Evolutionary conservation across 2,888 invertebrate species (phyloP).

Genomic region (Amiota communis): DNA sequence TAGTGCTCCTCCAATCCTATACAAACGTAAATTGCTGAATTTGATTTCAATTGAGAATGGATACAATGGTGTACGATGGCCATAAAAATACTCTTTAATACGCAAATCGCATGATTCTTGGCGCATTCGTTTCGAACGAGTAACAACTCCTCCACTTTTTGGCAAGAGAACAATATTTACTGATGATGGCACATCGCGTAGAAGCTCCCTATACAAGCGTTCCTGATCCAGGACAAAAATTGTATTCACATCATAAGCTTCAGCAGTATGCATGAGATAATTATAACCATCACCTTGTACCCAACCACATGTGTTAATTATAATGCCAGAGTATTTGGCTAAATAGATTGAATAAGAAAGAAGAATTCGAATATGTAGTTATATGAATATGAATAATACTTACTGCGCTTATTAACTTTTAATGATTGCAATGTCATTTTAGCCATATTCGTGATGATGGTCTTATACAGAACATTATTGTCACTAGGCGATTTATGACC

Average conservation of each 20-base stretch:
- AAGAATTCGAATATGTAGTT: not conserved
- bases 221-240: conserved; percentile 97
- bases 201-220: conserved; percentile 93
- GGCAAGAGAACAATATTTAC: conserved; percentile 94
- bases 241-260: conserved; percentile 95
- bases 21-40: conserved; percentile 90
- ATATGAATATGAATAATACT: conserved; percentile 39
- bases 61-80: conserved; percentile 84
- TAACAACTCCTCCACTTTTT: conserved; percentile 98
- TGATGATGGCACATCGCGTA: conserved; percentile 93
- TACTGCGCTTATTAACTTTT: conserved; percentile 90
- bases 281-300: conserved; percentile 93
- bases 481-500: conserved; percentile 86
- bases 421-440: conserved; percentile 88
- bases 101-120: conserved; percentile 85
- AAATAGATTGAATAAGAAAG: conserved; percentile 31
- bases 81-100: conserved; percentile 97
- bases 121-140: conserved; percentile 82
- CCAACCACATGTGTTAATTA: conserved; percentile 99
- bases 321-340: conserved; percentile 90
- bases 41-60: conserved; percentile 96
- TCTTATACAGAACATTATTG: conserved; percentile 89
- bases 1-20: conserved; percentile 93
- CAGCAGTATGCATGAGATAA: conserved; percentile 88
- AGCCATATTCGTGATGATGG: conserved; percentile 87